These are phyloP conservation scores for Polydrusus pterygomalis DNA, from an alignment of 2,888 invertebrate species.

Conservation along the genomic window DNA sequence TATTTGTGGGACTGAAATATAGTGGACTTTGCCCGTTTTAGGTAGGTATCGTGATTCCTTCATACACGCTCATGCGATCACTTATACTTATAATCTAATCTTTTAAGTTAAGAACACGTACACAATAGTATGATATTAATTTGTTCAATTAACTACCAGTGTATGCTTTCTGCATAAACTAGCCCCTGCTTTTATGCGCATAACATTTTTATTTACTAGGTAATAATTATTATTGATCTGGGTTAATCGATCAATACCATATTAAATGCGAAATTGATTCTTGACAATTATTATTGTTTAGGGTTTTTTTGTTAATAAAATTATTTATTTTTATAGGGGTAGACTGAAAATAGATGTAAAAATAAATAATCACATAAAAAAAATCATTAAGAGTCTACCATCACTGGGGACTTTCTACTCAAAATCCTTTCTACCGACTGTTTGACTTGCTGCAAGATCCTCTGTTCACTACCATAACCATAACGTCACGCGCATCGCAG, in stretches of 20 bases:
- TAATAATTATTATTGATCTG: neutral
- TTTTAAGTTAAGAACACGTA: neutral
- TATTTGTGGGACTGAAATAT: slow-evolving; percentile 6
- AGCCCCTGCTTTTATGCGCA: neutral
- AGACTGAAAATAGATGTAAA: too few species aligned
- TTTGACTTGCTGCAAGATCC: too few species aligned
- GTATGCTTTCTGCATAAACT: neutral
- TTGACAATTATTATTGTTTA: too few species aligned
- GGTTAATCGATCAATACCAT: slow-evolving; percentile 3
- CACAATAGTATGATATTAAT: neutral
- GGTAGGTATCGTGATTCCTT: slow-evolving; percentile 4
- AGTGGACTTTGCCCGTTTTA: neutral
- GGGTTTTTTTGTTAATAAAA: too few species aligned
- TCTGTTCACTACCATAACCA: too few species aligned
- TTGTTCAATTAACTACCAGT: neutral
- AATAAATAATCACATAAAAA: too few species aligned
- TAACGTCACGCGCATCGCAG: too few species aligned
- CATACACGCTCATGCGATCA: neutral
- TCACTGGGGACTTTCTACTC: too few species aligned
- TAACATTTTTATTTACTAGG: neutral
- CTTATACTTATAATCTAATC: neutral
- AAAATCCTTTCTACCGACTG: too few species aligned
- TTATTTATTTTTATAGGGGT: too few species aligned
- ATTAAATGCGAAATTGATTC: neutral
- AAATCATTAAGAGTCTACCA: too few species aligned